Base-by-base conservation (phyloP, 2,797 vertebrate genomes). In the Sebastolobus altivelis region DNA sequence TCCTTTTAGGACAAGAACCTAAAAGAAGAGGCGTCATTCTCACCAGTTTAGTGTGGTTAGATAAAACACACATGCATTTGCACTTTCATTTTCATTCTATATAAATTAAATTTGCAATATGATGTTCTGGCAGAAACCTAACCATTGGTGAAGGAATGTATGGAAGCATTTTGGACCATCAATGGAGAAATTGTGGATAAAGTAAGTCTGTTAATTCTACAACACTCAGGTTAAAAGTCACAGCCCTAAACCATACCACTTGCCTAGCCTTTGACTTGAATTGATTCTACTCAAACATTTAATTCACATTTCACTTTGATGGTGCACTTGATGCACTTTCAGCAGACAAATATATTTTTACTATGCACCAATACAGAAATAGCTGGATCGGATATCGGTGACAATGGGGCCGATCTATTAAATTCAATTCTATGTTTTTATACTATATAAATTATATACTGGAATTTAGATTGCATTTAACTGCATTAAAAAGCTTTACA, bases 1-100 rank as follows among this genome's bases (percentile, higher is more conserved):
- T 67, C 67, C 29, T 68, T 56, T 75, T 35, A 58, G 14, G 54
- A 52, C 66, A 65, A 77, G 55, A 82, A 37, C 12, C 46, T 60
- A 37, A 58, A 52, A 58, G 70, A 54, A 49, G 60, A 55, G 38
- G 27, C 29, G 25, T 40, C 38, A 35, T 66, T 49, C 60, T 63
- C 10, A 20, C 18, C 10, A 31, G 11, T 60, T 38, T 14, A 37
- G 38, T 13, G 11, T 18, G 0, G 29, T 29, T 4, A 6, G 12
- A 38, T 75, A 14, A 79, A 66, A 58, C 49, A 38, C 25, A 54
- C 6, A 35, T 66, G 33, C 4, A 13, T 46, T 71, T 31, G 6
- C 12, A n/a, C 27, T 71, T 33, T 1, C 10, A 35, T 37, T 63
- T 29, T 79, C n/a, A 46, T 31, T 20, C n/a, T 6, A 60, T 4